Conservation (phyloP, 1,140 invertebrate genomes). For the Drosophila orosa region DNA sequence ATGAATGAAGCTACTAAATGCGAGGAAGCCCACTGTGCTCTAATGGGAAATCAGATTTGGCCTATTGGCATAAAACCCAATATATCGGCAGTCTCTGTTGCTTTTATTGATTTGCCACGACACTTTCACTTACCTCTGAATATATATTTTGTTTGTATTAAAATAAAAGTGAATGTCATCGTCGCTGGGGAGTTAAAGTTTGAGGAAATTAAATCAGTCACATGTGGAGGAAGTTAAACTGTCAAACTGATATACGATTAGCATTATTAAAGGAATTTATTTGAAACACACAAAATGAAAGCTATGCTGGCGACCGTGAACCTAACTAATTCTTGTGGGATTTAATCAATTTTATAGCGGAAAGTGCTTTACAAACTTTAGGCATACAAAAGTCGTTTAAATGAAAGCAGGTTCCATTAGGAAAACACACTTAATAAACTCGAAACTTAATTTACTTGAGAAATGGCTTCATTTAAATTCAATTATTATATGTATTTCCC, state of each 20-base stretch:
- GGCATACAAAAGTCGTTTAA: too few relatives aligned
- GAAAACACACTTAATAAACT: too few relatives aligned
- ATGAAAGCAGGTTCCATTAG: not conserved
- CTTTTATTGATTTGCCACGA: constrained; percentile 58
- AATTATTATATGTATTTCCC: not conserved
- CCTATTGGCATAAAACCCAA: constrained; percentile 43
- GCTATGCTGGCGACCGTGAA: not conserved
- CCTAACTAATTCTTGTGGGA: not conserved
- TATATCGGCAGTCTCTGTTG: not conserved
- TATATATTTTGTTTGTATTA: not conserved
- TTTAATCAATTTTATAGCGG: not conserved
- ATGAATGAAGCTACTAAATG: constrained; percentile 45
- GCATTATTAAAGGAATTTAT: constrained; percentile 1
- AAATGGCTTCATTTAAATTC: not conserved
- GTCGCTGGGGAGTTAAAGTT: constrained; percentile 11
- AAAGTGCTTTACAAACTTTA: not conserved
- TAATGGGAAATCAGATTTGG: constrained; percentile 51
- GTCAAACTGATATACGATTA: constrained; percentile 13
- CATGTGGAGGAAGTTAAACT: constrained; percentile 18
- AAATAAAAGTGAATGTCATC: constrained; percentile 22
- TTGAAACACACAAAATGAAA: not conserved
- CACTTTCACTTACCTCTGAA: constrained; percentile 26
- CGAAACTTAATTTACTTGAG: not conserved
- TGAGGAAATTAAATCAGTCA: constrained; percentile 36
- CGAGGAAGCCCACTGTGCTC: constrained; percentile 50